Percentiles rank a stretch among this genome's conserved stretches.
Conservation (phyloP, 2,797 vertebrate species). For the Telmatherina bonti region DNA sequence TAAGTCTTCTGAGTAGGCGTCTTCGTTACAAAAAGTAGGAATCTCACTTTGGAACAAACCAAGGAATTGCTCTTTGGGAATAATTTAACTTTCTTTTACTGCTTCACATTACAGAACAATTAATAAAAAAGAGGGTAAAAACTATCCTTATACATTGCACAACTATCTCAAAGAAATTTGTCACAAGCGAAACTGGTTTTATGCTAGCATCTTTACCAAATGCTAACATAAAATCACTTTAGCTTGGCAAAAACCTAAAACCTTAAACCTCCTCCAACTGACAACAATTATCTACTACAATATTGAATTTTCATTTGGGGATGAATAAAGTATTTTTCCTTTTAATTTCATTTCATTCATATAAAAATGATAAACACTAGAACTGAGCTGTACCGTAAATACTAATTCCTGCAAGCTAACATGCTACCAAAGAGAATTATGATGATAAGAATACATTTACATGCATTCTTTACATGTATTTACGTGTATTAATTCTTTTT, state of each 20-base stretch:
- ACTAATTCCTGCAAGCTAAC: not conserved
- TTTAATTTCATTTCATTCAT: no score
- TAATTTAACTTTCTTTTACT: not conserved
- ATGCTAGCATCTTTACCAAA: not conserved
- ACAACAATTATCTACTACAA: no score
- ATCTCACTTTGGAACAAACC: slow-evolving; percentile 21
- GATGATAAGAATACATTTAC: not conserved
- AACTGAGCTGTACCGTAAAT: slow-evolving; percentile 2
- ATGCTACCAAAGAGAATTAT: not conserved
- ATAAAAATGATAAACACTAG: not conserved
- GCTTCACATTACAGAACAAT: not conserved
- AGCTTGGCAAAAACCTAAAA: no score
- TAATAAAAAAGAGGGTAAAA: not conserved
- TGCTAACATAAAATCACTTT: not conserved
- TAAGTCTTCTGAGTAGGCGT: slow-evolving; percentile 4
- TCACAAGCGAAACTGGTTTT: not conserved
- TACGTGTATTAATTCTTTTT: no score
- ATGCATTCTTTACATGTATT: no score
- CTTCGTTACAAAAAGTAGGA: slow-evolving; percentile 14
- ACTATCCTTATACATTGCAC: not conserved
- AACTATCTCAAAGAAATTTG: not conserved
- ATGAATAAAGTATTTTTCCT: no score
- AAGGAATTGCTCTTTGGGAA: slow-evolving; percentile 8
- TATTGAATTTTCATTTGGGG: no score
- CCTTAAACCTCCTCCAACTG: no score